phyloP scores from a whole-genome alignment of 2,888 invertebrate genomes.

The Scaptomyza caliginosa region DNA sequence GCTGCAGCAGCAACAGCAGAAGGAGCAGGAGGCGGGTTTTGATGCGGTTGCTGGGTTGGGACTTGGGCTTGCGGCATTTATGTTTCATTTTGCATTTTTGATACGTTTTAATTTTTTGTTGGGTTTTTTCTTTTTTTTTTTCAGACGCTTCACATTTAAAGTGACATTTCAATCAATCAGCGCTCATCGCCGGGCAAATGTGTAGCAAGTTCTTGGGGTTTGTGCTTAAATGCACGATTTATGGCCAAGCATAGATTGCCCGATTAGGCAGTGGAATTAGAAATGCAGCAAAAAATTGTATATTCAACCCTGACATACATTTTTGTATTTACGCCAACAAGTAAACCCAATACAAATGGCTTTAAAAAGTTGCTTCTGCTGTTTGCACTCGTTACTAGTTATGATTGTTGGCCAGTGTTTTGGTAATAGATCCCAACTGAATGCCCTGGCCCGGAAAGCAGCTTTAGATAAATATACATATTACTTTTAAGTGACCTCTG shows the following conservation, averaged over 20 bases:
- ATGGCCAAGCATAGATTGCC: slow-evolving; percentile 40
- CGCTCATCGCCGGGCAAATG: slow-evolving; percentile 30
- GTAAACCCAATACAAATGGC: neutral
- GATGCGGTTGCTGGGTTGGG: slow-evolving; percentile 51
- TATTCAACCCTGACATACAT: neutral
- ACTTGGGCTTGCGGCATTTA: slow-evolving; percentile 60
- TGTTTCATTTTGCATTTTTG: slow-evolving; percentile 76
- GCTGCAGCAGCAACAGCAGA: too few species aligned
- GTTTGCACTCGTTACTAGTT: slow-evolving; percentile 6
- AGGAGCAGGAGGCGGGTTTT: too few species aligned
- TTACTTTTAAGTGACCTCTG: slow-evolving; percentile 40
- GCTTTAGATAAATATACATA: slow-evolving; percentile 42
- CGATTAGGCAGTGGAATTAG: slow-evolving; percentile 40
- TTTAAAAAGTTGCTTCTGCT: neutral
- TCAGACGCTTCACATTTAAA: slow-evolving; percentile 67
- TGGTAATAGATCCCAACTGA: slow-evolving; percentile 46
- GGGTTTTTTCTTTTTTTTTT: too few species aligned
- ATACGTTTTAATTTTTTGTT: slow-evolving; percentile 60
- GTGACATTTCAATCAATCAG: slow-evolving; percentile 83
- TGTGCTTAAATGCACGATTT: slow-evolving; percentile 49
- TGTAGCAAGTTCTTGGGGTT: slow-evolving; percentile 10
- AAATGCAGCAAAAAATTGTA: neutral
- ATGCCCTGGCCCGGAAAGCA: slow-evolving; percentile 19
- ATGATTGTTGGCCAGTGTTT: slow-evolving; percentile 25
- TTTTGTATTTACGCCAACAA: neutral